phyloP scores from a whole-genome alignment of 2,797 vertebrate species.

The Chelon labrosus region DNA sequence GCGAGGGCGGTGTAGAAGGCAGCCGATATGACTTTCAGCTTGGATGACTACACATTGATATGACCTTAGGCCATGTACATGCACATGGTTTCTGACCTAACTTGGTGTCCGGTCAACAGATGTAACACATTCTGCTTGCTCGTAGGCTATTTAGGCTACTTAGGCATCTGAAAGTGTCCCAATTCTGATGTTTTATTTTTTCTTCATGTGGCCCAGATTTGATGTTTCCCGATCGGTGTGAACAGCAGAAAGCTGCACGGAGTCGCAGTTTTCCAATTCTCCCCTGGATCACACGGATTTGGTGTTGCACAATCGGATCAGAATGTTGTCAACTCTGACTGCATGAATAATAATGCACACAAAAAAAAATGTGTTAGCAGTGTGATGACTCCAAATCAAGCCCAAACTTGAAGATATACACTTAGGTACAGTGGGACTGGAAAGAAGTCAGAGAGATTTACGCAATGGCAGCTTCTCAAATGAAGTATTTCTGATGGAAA shows the following conservation, averaged over 20 bases:
- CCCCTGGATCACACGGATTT: slow-evolving; percentile 13
- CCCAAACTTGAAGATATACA: neutral
- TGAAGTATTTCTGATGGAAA: neutral
- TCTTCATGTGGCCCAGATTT: slow-evolving; percentile 52
- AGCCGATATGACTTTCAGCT: slow-evolving; percentile 1
- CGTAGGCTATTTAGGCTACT: slow-evolving; percentile 25
- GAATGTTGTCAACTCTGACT: slow-evolving; percentile 1
- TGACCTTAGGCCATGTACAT: neutral
- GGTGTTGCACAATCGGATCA: slow-evolving; percentile 15
- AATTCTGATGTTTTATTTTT: slow-evolving; percentile 43
- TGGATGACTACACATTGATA: neutral
- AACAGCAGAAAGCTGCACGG: slow-evolving; percentile 34
- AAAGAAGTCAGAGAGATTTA: neutral
- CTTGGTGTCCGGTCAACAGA: slow-evolving; percentile 17
- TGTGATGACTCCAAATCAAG: neutral
- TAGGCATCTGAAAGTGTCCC: slow-evolving; percentile 34
- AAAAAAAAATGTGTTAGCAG: neutral
- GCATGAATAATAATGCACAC: slow-evolving; percentile 8
- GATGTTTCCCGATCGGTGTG: slow-evolving; percentile 52
- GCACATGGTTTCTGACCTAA: neutral
- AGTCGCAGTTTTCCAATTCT: slow-evolving; percentile 30
- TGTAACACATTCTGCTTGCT: neutral
- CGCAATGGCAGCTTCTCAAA: neutral
- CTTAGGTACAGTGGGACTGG: neutral
- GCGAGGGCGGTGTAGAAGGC: slow-evolving; percentile 17